These are phyloP conservation scores for Melozone crissalis DNA, from an alignment of 2,113 vertebrate species.

Conservation along the genomic window DNA sequence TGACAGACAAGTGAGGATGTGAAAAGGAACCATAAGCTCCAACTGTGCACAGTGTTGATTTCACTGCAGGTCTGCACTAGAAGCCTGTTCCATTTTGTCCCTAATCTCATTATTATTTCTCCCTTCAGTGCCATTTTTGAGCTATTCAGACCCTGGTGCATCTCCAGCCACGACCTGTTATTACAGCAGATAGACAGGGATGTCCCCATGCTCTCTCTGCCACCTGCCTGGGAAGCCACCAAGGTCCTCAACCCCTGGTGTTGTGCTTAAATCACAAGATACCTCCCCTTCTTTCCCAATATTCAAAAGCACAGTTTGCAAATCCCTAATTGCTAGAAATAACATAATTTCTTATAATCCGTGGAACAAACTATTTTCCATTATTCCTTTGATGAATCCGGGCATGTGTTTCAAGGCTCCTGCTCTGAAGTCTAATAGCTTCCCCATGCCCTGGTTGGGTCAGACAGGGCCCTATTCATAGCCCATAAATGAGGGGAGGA, in stretches of 20 bases:
- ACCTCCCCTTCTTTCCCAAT: background rate
- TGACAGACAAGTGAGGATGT: constrained; percentile 45
- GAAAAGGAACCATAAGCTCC: constrained; percentile 14
- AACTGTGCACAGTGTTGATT: background rate
- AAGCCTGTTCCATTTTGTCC: background rate
- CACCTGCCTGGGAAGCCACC: background rate
- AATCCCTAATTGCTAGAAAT: constrained; percentile 48
- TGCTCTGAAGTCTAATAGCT: constrained; percentile 57
- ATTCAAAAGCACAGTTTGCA: background rate
- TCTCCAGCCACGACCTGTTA: background rate
- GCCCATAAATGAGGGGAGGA: constrained; percentile 41
- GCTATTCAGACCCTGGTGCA: background rate
- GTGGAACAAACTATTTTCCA: constrained; percentile 54
- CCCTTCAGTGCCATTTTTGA: background rate
- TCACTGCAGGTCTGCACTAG: background rate
- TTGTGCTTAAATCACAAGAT: background rate
- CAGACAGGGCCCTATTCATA: constrained; percentile 67
- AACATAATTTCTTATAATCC: constrained; percentile 15
- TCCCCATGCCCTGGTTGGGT: constrained; percentile 65
- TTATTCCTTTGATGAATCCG: constrained; percentile 60
- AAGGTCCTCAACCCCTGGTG: background rate
- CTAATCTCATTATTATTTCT: background rate
- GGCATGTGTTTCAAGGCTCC: constrained; percentile 48
- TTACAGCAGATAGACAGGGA: background rate
- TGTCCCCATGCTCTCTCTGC: background rate